Conservation (phyloP, 2,113 vertebrate genomes). For the Podarcis raffonei region DNA sequence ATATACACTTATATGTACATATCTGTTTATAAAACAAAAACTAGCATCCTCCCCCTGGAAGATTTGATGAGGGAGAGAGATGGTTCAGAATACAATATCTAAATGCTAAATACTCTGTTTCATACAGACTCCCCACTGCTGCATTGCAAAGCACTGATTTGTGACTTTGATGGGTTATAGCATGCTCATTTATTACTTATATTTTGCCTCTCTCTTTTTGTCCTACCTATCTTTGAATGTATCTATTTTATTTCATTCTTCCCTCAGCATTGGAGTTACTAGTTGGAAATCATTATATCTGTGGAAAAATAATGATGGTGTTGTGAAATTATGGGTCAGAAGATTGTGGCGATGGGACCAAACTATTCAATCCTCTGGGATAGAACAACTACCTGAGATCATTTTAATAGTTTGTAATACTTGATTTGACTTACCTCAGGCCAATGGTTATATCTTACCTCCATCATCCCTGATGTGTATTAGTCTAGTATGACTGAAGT, state of each 20-base stretch:
- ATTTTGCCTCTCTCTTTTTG: background rate
- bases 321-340: slow-evolving; percentile 11
- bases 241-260: slow-evolving; percentile 4
- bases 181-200: slow-evolving; percentile 16
- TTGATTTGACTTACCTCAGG: background rate
- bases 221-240: background rate
- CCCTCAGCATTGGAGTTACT: background rate
- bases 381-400: background rate
- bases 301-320: background rate
- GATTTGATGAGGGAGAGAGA: background rate
- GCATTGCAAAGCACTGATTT: background rate
- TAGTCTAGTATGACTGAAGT: background rate
- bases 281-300: background rate
- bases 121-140: background rate
- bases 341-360: background rate
- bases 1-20: background rate
- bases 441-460: background rate
- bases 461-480: background rate
- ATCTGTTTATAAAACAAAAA: background rate
- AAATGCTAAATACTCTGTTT: slow-evolving; percentile 4
- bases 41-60: background rate
- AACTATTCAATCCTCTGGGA: background rate
- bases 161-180: background rate
- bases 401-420: background rate
- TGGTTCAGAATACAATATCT: background rate